Percentiles rank a stretch among this genome's conserved stretches.
phyloP scores from a whole-genome alignment of 2,888 invertebrate species.

The Escarpia spicata region DNA sequence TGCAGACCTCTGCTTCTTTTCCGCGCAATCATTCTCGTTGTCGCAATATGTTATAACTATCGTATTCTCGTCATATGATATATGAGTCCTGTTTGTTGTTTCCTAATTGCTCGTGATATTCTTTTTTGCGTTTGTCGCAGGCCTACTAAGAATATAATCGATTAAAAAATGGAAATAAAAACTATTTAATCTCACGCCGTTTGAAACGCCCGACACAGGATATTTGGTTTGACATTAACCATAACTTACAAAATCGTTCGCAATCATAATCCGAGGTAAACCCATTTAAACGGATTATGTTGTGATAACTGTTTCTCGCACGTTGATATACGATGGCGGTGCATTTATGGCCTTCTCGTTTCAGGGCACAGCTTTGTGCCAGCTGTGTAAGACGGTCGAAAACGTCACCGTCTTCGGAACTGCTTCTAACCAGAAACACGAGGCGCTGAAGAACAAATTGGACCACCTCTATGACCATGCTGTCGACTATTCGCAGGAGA shows the following conservation, averaged over 20 bases:
- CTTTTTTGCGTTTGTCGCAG: too few species aligned
- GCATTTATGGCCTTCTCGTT: neutral
- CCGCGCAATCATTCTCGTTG: too few species aligned
- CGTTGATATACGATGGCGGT: neutral
- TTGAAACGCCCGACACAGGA: neutral
- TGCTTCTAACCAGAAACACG: slow-evolving; percentile 85
- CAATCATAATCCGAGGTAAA: neutral
- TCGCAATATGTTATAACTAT: too few species aligned
- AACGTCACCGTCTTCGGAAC: slow-evolving; percentile 86
- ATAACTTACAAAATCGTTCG: neutral
- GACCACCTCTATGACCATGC: slow-evolving; percentile 84
- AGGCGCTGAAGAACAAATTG: slow-evolving; percentile 78
- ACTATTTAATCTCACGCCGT: too few species aligned
- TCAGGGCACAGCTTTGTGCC: slow-evolving; percentile 86
- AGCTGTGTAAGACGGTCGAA: slow-evolving; percentile 81
- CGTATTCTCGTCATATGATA: too few species aligned
- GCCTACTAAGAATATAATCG: too few species aligned
- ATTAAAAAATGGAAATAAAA: too few species aligned
- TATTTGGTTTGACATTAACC: neutral
- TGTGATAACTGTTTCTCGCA: neutral
- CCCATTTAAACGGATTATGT: neutral
- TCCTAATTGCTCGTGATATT: too few species aligned
- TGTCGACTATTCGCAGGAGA: slow-evolving; percentile 84
- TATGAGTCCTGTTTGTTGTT: too few species aligned
- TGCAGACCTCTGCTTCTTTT: too few species aligned